Percentiles rank a stretch among this genome's conserved stretches.
Conservation (phyloP, 2,888 invertebrate genomes). For the Ethmia dodecea region DNA sequence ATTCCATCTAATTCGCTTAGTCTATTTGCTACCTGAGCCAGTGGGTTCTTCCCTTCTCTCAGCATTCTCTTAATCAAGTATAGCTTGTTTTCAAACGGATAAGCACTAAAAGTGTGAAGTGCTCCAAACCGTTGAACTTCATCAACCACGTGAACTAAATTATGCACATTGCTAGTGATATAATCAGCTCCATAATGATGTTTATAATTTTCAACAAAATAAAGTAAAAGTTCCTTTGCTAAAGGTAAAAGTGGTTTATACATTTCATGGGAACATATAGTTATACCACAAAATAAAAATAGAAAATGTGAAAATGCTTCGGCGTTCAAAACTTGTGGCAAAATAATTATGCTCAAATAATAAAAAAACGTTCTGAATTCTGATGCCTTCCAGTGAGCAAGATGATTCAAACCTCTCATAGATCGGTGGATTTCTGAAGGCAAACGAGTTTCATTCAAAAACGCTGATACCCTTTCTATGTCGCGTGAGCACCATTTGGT, state of each 20-base stretch:
- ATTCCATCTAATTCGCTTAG: conserved; percentile 1
- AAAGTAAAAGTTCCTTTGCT: conserved; percentile 14
- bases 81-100: conserved; percentile 17
- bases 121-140: not conserved
- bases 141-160: conserved; percentile 10
- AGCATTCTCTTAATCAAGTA: conserved; percentile 12
- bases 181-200: conserved; percentile 12
- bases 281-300: conserved; percentile 19
- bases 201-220: conserved; percentile 10
- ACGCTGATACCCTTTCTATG: conserved; percentile 12
- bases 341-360: conserved; percentile 19
- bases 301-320: conserved; percentile 20
- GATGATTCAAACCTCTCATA: conserved; percentile 14
- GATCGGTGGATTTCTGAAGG: conserved; percentile 21
- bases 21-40: conserved; percentile 14
- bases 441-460: conserved; percentile 14
- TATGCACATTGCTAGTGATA: conserved; percentile 18
- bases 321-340: conserved; percentile 10
- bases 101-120: not conserved
- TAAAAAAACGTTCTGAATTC: conserved; percentile 21
- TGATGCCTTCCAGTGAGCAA: conserved; percentile 22
- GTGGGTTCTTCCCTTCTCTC: conserved; percentile 15
- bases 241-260: conserved; percentile 12
- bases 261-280: conserved; percentile 19
- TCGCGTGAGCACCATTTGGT: conserved; percentile 15